Evolutionary conservation across 1,140 invertebrate species (phyloP), one percentile per base, ranked within the genome.

Genomic region (Drosophila arawakana): DNA sequence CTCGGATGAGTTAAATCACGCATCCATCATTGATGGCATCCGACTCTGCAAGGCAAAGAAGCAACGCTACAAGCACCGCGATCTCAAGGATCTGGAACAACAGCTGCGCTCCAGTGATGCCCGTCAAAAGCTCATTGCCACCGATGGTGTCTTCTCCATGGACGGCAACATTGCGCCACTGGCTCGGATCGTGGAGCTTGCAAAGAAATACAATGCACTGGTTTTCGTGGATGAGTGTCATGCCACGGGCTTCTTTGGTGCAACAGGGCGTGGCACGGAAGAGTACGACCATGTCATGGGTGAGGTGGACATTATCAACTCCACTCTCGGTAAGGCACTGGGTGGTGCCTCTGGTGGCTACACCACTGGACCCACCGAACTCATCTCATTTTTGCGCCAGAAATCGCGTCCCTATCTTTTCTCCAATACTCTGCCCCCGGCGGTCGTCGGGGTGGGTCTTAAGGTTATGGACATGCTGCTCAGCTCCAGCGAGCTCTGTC

Each of bases 91-190:
- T 93, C 93, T 98, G 76, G 97, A 98, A 93, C 92, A 93, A 39
- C 94, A 96, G 76, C 91, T 98, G 72, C 95, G 96, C 61, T 93
- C 93, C 41, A 94, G 93, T 39, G 93, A 94, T n/a, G 94, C 94
- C 6, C 94, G 96, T 30, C 93, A 96, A 9, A 95, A 95, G 80
- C 92, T 99, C 1, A 98, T 99, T 81, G 97, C 95, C 9, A 98
- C 97, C 1, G 98, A 99, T 93, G 98, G 98, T n/a, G 97, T 98
- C 2, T 99, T 98, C 92, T 98, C 97, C 13, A 99, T 99, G 98
- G 98, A 99, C 91, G 98, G 98, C 0, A 98, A 96, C 75, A 95
- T 98, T 8, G 95, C 97, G 7, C 97, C 97, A 0, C 93, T 99
- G 7, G 84, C 94, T 60, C 94, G 95, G 55, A 97, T 98, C 47